Evolutionary conservation across 2,888 invertebrate species (phyloP).

Genomic region (Brachyptera risi): DNA sequence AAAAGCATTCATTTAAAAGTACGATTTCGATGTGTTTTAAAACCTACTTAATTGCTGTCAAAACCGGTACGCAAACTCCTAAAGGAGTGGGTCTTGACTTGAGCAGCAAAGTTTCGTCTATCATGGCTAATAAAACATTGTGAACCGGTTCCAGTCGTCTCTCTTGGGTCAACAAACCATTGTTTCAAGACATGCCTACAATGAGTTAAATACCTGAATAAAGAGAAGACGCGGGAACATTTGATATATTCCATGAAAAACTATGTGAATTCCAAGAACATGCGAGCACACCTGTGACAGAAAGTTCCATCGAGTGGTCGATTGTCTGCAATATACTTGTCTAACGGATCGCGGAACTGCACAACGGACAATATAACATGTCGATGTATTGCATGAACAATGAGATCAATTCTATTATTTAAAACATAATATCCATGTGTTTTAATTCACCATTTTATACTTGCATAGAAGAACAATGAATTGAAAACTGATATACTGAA

Average conservation of each 20-base stretch:
- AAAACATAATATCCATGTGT: too few relatives aligned
- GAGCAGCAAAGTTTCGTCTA: background rate
- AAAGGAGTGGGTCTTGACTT: conserved; percentile 1
- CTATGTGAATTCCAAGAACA: background rate
- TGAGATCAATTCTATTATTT: too few relatives aligned
- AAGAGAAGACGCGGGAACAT: background rate
- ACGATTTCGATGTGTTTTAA: conserved; percentile 25
- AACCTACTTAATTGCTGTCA: conserved; percentile 25
- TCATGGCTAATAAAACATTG: conserved; percentile 7
- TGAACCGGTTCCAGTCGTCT: conserved; percentile 2
- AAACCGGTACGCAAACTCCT: too few relatives aligned
- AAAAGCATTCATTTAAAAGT: conserved; percentile 16
- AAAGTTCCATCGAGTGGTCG: too few relatives aligned
- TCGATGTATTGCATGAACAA: too few relatives aligned
- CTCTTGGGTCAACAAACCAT: conserved; percentile 13
- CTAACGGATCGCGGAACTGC: too few relatives aligned
- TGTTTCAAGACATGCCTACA: conserved; percentile 8
- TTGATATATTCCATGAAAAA: conserved; percentile 10
- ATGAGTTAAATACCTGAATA: background rate
- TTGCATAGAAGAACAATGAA: too few relatives aligned
- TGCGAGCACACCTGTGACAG: background rate
- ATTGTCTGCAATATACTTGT: too few relatives aligned
- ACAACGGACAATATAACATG: too few relatives aligned
- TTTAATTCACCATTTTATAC: too few relatives aligned
- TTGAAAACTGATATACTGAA: too few relatives aligned